These are phyloP conservation scores for Antheraea assamensis DNA, from an alignment of 2,888 invertebrate species.

Conservation along the genomic window DNA sequence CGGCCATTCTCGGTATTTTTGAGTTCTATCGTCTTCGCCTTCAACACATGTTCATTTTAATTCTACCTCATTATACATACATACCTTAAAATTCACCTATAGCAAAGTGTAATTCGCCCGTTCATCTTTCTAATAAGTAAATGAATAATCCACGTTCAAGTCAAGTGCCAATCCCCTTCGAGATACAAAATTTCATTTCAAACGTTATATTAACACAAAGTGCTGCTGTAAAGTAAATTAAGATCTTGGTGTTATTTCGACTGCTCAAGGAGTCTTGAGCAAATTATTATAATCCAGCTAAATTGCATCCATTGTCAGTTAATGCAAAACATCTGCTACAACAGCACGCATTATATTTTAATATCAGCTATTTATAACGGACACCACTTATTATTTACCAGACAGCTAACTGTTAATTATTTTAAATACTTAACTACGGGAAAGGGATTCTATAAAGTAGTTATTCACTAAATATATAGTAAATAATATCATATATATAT, in stretches of 20 bases:
- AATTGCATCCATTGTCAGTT: slow-evolving; percentile 2
- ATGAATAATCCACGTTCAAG: slow-evolving; percentile 4
- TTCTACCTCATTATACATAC: too few species aligned
- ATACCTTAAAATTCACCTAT: too few species aligned
- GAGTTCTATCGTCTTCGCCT: background rate
- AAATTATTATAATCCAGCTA: slow-evolving; percentile 8
- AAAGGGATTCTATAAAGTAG: background rate
- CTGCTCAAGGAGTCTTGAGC: background rate
- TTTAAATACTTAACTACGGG: background rate
- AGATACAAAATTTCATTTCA: slow-evolving; percentile 7
- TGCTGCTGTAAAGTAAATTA: slow-evolving; percentile 2
- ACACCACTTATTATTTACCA: background rate
- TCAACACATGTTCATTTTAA: too few species aligned
- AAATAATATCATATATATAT: too few species aligned
- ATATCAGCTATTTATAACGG: background rate
- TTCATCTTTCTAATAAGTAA: background rate
- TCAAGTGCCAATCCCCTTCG: background rate
- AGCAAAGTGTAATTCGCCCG: background rate
- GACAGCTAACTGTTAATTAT: background rate
- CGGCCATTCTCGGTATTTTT: background rate
- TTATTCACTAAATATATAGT: too few species aligned
- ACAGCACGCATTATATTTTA: background rate
- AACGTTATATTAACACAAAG: background rate
- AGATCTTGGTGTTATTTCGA: slow-evolving; percentile 7
- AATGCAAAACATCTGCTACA: slow-evolving; percentile 4